These are phyloP conservation scores for Aplocera efformata DNA, from an alignment of 2,888 invertebrate species.

Conservation along the genomic window DNA sequence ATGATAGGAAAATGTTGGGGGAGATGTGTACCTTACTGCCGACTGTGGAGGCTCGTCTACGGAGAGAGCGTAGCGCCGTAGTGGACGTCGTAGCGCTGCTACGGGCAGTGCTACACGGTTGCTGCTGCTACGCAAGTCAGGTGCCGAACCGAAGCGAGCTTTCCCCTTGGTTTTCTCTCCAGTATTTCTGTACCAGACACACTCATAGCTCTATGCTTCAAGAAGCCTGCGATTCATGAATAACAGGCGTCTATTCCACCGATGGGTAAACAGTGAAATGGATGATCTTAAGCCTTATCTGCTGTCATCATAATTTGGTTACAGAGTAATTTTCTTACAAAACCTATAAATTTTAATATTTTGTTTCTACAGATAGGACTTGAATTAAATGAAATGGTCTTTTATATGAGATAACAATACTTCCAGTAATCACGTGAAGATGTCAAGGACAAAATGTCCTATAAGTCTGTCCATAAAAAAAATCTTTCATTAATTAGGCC, in stretches of 20 bases:
- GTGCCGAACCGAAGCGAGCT: slow-evolving; percentile 81
- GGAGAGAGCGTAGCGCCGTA: slow-evolving; percentile 90
- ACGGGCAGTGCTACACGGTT: slow-evolving; percentile 57
- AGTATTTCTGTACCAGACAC: slow-evolving; percentile 56
- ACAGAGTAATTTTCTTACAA: no score
- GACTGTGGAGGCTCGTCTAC: slow-evolving; percentile 86
- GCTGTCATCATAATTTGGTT: no score
- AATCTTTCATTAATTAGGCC: no score
- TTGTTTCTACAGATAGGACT: no score
- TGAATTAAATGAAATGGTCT: no score
- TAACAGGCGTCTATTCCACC: slow-evolving; percentile 18
- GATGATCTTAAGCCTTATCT: no score
- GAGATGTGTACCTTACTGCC: slow-evolving; percentile 60
- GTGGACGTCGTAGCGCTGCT: slow-evolving; percentile 66
- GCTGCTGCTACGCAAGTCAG: slow-evolving; percentile 74
- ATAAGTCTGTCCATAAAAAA: no score
- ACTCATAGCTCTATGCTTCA: slow-evolving; percentile 45
- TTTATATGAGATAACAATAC: no score
- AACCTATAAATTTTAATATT: no score
- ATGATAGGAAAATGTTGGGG: slow-evolving; percentile 11
- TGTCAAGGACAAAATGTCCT: no score
- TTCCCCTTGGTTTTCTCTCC: slow-evolving; percentile 52
- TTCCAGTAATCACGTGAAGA: no score
- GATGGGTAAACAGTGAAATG: slow-evolving; percentile 2
- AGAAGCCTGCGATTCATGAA: slow-evolving; percentile 25